Conservation (phyloP, 2,113 vertebrate genomes). For the Aegotheles bennettii region DNA sequence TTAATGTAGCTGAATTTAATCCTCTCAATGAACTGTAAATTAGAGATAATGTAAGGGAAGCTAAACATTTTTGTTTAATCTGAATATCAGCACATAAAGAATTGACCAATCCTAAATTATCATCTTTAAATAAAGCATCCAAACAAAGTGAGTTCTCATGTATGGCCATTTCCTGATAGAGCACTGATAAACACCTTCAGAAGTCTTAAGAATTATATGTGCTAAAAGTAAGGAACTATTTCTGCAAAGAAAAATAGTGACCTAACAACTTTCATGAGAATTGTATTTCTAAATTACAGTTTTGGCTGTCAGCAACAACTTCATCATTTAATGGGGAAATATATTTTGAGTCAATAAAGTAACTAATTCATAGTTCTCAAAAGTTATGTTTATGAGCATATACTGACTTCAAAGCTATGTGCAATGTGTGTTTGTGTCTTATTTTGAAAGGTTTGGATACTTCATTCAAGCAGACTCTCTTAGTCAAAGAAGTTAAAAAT, state of each 20-base stretch:
- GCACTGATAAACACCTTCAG: not conserved
- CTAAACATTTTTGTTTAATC: not conserved
- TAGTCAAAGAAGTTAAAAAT: not conserved
- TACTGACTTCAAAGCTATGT: not conserved
- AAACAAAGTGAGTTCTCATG: not conserved
- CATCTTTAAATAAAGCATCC: not conserved
- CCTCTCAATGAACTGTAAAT: not conserved
- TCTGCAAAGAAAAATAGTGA: not conserved
- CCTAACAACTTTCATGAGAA: not conserved
- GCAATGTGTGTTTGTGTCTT: not conserved
- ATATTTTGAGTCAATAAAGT: not conserved
- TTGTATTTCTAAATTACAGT: not conserved
- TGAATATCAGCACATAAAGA: not conserved
- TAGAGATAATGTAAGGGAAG: not conserved
- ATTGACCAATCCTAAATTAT: not conserved
- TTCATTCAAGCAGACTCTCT: not conserved
- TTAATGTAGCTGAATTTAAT: not conserved
- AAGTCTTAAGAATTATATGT: not conserved
- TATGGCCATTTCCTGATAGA: not conserved
- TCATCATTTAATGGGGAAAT: not conserved
- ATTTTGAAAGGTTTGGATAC: not conserved
- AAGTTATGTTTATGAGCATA: not conserved
- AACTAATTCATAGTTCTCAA: not conserved
- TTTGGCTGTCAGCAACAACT: not conserved
- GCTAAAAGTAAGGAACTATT: not conserved